Evolutionary conservation across 2,888 invertebrate species (phyloP).

Genomic region (Tortrix viridana): DNA sequence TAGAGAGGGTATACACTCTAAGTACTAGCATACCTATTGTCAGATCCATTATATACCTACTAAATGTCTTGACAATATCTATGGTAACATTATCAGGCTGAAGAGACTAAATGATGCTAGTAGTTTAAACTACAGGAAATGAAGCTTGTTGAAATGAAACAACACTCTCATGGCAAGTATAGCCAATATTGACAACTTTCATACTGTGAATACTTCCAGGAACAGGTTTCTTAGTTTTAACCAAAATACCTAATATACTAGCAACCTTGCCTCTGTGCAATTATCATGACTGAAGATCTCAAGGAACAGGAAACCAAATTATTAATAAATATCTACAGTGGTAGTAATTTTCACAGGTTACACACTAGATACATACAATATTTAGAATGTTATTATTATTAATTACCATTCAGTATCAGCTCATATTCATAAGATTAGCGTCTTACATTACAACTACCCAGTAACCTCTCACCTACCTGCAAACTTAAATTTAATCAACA

Average conservation of each 20-base stretch:
- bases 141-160: neutral
- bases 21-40: constrained; percentile 67
- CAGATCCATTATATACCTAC: constrained; percentile 50
- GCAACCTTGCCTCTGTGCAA: constrained; percentile 8
- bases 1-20: constrained; percentile 45
- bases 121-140: neutral
- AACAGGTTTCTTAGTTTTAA: neutral
- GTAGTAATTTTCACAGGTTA: constrained; percentile 19
- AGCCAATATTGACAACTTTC: too few relatives aligned
- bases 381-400: constrained; percentile 46
- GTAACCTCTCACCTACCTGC: constrained; percentile 44
- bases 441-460: constrained; percentile 58
- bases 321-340: constrained; percentile 24
- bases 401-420: constrained; percentile 64
- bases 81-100: constrained; percentile 8
- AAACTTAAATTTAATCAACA: constrained; percentile 41
- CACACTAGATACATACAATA: constrained; percentile 42
- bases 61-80: constrained; percentile 43
- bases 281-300: neutral
- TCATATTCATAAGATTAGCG: constrained; percentile 82
- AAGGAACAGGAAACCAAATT: neutral
- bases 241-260: neutral
- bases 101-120: neutral
- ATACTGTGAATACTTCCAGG: too few relatives aligned
- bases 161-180: too few relatives aligned